A percentile compares a stretch with the other conserved stretches of the same genome.
phyloP scores from a whole-genome alignment of 2,113 vertebrate genomes.

The Sialia sialis region DNA sequence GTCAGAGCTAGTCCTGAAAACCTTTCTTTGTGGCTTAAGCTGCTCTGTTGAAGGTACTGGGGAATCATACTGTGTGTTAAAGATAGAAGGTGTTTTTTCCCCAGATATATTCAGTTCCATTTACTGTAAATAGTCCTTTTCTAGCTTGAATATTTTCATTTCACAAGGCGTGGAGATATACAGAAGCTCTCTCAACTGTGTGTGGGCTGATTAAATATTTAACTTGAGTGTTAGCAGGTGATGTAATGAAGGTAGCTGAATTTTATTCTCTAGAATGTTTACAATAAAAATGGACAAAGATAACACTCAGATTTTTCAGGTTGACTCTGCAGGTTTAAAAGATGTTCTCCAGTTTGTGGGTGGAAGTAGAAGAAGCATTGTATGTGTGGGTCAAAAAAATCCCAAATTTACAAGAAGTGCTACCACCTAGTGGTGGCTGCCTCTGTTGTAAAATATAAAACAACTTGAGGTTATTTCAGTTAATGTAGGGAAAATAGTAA shows the following conservation, averaged over 20 bases:
- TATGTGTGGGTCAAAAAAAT: background rate
- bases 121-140: background rate
- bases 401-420: background rate
- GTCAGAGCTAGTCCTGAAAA: background rate
- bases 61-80: background rate
- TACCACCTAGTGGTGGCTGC: slow-evolving; percentile 56
- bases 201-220: background rate
- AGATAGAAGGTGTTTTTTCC: background rate
- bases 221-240: background rate
- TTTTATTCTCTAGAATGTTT: background rate
- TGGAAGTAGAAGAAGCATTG: background rate
- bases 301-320: background rate
- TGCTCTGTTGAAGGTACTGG: background rate
- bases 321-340: background rate
- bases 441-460: background rate
- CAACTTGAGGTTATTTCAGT: slow-evolving; percentile 2
- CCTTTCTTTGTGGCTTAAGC: background rate
- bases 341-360: background rate
- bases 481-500: background rate
- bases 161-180: background rate
- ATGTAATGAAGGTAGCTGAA: background rate
- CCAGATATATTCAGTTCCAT: background rate
- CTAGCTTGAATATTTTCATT: background rate
- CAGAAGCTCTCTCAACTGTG: background rate
- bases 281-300: background rate